These are phyloP conservation scores for Hydropotes inermis DNA, from an alignment of 2,113 vertebrate genomes.

Conservation along the genomic window DNA sequence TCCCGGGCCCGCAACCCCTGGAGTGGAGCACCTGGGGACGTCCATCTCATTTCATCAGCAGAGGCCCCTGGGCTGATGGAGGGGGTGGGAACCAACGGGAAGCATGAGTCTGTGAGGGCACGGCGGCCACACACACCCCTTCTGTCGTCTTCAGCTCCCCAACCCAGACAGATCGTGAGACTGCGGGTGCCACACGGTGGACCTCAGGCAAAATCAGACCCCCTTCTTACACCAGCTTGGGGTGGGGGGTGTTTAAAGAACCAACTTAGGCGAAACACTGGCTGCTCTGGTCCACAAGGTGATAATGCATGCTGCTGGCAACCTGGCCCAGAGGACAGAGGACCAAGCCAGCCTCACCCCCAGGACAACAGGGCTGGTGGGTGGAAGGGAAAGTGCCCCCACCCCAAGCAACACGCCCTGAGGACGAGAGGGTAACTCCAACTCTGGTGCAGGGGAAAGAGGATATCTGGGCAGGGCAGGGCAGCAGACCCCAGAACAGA, in stretches of 20 bases:
- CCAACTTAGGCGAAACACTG: rapidly evolving
- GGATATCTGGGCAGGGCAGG: background rate
- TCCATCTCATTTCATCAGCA: background rate
- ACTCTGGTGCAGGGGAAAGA: background rate
- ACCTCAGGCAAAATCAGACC: background rate
- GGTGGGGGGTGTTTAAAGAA: background rate
- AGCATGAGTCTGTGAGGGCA: background rate
- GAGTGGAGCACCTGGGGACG: background rate
- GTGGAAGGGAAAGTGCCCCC: background rate
- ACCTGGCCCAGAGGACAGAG: background rate
- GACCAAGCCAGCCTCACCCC: background rate
- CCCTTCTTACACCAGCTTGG: background rate
- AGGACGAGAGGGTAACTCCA: background rate
- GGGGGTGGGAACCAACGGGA: background rate
- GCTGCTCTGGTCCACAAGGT: background rate
- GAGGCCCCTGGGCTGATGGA: background rate
- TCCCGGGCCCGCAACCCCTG: no score
- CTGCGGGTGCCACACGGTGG: background rate
- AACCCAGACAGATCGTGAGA: background rate
- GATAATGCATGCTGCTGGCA: background rate
- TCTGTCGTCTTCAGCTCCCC: background rate
- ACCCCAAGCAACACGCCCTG: rapidly evolving
- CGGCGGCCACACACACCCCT: background rate
- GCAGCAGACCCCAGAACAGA: background rate
- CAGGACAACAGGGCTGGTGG: background rate